Evolutionary conservation across 2,113 vertebrate genomes (phyloP).

Genomic region (Willisornis vidua): DNA sequence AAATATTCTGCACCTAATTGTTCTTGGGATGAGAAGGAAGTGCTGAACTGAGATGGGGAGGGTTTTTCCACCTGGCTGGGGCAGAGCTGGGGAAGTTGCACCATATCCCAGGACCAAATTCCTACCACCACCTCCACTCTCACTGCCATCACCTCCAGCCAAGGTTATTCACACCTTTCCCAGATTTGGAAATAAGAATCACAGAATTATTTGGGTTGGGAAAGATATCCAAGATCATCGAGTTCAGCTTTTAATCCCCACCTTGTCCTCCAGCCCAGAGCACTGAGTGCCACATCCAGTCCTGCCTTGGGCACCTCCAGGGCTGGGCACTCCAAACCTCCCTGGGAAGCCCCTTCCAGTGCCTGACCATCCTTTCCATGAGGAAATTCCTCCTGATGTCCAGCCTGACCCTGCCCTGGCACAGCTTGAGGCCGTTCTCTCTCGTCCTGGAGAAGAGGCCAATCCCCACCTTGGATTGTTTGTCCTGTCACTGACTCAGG

Average conservation of each 20-base stretch:
- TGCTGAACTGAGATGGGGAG: not conserved
- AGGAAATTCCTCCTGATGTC: not conserved
- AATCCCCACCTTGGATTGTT: not conserved
- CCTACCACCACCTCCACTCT: not conserved
- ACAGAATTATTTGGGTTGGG: too few relatives aligned
- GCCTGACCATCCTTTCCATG: not conserved
- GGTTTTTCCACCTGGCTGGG: not conserved
- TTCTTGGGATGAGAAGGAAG: not conserved
- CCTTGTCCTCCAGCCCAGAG: not conserved
- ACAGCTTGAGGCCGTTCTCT: not conserved
- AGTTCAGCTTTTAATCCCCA: not conserved
- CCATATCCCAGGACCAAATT: not conserved
- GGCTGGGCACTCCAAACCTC: not conserved
- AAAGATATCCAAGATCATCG: too few relatives aligned
- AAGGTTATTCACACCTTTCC: not conserved
- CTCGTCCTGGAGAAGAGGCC: not conserved
- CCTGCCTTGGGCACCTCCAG: not conserved
- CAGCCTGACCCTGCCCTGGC: not conserved
- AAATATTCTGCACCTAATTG: not conserved
- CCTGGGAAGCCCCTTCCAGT: not conserved
- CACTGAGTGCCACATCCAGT: rapidly evolving
- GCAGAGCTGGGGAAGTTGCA: not conserved
- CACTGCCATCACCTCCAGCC: not conserved
- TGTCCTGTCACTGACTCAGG: not conserved
- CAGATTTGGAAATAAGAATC: not conserved